phyloP scores from a whole-genome alignment of 2,888 invertebrate species.

The Salpingus planirostris region DNA sequence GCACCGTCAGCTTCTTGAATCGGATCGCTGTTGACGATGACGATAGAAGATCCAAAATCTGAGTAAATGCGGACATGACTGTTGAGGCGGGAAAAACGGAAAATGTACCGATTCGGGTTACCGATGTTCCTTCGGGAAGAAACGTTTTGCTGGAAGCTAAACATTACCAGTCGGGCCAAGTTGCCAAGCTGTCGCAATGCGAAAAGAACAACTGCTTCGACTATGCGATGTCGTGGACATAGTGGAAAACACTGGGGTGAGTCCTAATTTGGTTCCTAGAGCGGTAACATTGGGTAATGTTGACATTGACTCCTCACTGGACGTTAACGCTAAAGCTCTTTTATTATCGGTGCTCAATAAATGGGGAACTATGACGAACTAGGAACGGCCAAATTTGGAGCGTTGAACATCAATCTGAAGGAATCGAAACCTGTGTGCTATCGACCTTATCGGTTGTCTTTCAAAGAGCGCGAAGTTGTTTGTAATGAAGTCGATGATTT shows the following conservation, averaged over 20 bases:
- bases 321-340: not conserved
- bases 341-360: not conserved
- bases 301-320: not conserved
- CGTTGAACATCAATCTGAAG: constrained; percentile 16
- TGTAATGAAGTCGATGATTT: constrained; percentile 3
- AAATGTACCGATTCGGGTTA: not conserved
- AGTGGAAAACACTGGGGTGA: not conserved
- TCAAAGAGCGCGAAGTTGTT: constrained; percentile 16
- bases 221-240: too few relatives aligned
- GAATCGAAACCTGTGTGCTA: constrained; percentile 19
- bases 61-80: not conserved
- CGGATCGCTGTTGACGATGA: not conserved
- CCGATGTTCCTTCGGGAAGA: not conserved
- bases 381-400: not conserved
- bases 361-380: not conserved
- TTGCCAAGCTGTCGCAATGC: too few relatives aligned
- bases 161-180: not conserved
- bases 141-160: not conserved
- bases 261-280: not conserved
- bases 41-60: not conserved
- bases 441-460: constrained; percentile 21
- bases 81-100: not conserved
- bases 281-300: not conserved
- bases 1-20: too few relatives aligned
- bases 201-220: too few relatives aligned